Evolutionary conservation across 2,888 invertebrate genomes (phyloP).

Genomic region (Orthosia gothica): DNA sequence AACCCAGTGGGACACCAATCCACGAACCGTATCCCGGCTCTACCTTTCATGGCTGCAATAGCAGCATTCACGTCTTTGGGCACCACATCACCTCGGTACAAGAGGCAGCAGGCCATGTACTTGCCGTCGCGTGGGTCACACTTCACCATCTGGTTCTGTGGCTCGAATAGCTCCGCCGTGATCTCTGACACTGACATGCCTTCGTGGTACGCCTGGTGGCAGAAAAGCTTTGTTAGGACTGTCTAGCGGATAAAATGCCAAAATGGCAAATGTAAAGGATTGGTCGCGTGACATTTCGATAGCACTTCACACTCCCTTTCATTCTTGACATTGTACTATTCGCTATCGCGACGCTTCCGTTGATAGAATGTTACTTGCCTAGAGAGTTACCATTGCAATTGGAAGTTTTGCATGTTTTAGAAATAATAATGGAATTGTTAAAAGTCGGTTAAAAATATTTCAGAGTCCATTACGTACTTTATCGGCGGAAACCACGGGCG

Average conservation of each 20-base stretch:
- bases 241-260: too few relatives aligned
- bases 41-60: slow-evolving; percentile 95
- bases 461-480: slow-evolving; percentile 85
- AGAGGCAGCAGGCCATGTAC: slow-evolving; percentile 97
- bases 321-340: too few relatives aligned
- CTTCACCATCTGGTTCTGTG: slow-evolving; percentile 97
- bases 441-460: too few relatives aligned
- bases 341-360: too few relatives aligned
- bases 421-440: too few relatives aligned
- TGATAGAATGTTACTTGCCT: too few relatives aligned
- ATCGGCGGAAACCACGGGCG: slow-evolving; percentile 94
- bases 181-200: slow-evolving; percentile 95
- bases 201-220: slow-evolving; percentile 92
- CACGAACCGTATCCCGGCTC: slow-evolving; percentile 96
- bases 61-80: slow-evolving; percentile 97
- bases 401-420: too few relatives aligned
- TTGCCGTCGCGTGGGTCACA: slow-evolving; percentile 96
- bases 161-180: slow-evolving; percentile 97
- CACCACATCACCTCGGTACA: slow-evolving; percentile 97
- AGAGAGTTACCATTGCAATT: too few relatives aligned
- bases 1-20: slow-evolving; percentile 99
- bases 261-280: too few relatives aligned
- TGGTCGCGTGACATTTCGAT: too few relatives aligned
- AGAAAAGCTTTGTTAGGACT: not conserved
- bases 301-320: too few relatives aligned